These are phyloP conservation scores for Onychostoma macrolepis DNA, from an alignment of 2,113 vertebrate genomes.

Conservation along the genomic window DNA sequence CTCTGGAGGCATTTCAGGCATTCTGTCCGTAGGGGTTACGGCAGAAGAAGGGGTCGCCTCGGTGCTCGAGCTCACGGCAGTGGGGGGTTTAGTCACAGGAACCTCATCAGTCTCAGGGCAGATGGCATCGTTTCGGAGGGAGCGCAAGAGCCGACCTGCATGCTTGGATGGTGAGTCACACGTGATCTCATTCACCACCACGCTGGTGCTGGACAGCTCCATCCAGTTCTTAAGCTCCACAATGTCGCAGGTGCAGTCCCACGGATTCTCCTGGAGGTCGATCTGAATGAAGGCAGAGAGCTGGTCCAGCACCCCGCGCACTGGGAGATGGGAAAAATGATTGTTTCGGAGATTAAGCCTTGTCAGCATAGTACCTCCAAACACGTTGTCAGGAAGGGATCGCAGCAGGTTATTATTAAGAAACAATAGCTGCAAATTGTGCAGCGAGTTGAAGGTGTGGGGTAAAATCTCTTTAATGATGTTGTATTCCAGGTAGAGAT, in stretches of 20 bases:
- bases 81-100: conserved; percentile 77
- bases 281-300: conserved; percentile 97
- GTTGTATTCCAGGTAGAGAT: conserved; percentile 98
- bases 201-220: conserved; percentile 87
- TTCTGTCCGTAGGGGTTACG: conserved; percentile 80
- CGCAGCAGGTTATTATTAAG: conserved; percentile 96
- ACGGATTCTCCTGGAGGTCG: conserved; percentile 97
- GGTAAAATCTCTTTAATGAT: conserved; percentile 96
- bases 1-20: conserved; percentile 86
- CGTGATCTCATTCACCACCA: conserved; percentile 95
- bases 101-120: conserved; percentile 86
- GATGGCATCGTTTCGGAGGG: conserved; percentile 91
- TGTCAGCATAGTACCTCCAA: conserved; percentile 91
- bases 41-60: conserved; percentile 71
- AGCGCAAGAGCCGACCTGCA: conserved; percentile 89
- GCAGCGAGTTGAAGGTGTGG: conserved; percentile 87
- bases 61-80: conserved; percentile 80
- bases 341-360: conserved; percentile 96
- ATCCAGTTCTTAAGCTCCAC: conserved; percentile 96
- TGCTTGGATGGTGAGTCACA: conserved; percentile 94
- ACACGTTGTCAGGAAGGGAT: conserved; percentile 89
- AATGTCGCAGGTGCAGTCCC: conserved; percentile 97
- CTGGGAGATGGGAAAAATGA: conserved; percentile 92
- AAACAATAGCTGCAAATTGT: conserved; percentile 93
- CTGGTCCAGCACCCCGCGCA: conserved; percentile 94